Percentiles rank a stretch among this genome's conserved stretches.
These are phyloP conservation scores for Chaenodraco wilsoni DNA, from an alignment of 2,797 vertebrate species.

Conservation along the genomic window DNA sequence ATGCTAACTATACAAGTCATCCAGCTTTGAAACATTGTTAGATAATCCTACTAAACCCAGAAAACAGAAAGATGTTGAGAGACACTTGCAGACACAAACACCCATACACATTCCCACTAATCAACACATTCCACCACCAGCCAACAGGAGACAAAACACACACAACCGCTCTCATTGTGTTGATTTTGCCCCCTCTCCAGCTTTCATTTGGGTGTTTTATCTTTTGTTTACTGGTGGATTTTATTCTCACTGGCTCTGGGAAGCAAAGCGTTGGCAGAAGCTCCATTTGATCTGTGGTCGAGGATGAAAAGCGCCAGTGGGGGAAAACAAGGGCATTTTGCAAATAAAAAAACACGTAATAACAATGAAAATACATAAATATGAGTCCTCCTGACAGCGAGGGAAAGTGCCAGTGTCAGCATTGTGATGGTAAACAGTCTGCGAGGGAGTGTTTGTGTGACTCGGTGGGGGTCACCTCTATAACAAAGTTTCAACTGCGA, in stretches of 20 bases:
- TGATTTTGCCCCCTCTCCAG: constrained; percentile 66
- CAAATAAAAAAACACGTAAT: constrained; percentile 73
- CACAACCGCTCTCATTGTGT: constrained; percentile 64
- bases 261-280: constrained; percentile 73
- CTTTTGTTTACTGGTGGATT: constrained; percentile 76
- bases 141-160: constrained; percentile 48
- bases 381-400: constrained; percentile 71
- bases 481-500: constrained; percentile 58
- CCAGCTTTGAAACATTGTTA: constrained; percentile 28
- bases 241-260: constrained; percentile 63
- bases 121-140: constrained; percentile 52
- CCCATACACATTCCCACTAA: constrained; percentile 17
- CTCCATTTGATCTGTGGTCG: constrained; percentile 74
- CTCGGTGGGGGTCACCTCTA: constrained; percentile 69
- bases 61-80: constrained; percentile 19
- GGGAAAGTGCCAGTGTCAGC: constrained; percentile 70
- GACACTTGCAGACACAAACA: constrained; percentile 18
- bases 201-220: constrained; percentile 70
- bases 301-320: constrained; percentile 69
- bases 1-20: constrained; percentile 11
- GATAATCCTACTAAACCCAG: constrained; percentile 23
- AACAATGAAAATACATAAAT: constrained; percentile 81
- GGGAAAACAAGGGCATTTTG: constrained; percentile 67
- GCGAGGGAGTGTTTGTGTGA: constrained; percentile 64
- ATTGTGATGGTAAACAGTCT: constrained; percentile 79